Evolutionary conservation across 2,113 vertebrate species (phyloP).

Genomic region (Atrichornis clamosus): DNA sequence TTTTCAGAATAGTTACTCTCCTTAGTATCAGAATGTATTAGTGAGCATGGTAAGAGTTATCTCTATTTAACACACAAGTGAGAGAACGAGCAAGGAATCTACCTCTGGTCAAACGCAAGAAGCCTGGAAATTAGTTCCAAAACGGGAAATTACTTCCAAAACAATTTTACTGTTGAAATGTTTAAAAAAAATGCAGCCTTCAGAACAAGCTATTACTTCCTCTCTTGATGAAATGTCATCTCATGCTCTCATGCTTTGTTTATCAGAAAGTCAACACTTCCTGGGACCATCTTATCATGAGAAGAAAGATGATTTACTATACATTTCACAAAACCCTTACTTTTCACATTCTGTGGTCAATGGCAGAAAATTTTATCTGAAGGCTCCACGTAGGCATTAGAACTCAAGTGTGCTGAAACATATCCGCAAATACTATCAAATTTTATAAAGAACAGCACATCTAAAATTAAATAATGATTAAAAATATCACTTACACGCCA

Average conservation of each 20-base stretch:
- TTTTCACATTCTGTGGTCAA: neutral
- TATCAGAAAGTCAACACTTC: neutral
- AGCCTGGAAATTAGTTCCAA: neutral
- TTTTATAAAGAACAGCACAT: neutral
- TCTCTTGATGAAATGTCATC: neutral
- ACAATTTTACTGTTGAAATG: neutral
- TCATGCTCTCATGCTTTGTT: neutral
- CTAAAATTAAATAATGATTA: neutral
- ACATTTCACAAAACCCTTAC: neutral
- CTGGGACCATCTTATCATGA: neutral
- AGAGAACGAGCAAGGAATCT: neutral
- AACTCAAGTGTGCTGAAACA: neutral
- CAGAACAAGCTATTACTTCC: neutral
- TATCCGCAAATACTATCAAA: neutral
- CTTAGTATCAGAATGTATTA: neutral
- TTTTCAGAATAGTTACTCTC: neutral
- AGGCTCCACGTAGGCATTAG: neutral
- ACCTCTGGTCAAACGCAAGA: neutral
- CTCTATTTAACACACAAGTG: neutral
- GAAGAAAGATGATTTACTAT: neutral
- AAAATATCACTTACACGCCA: constrained; percentile 86
- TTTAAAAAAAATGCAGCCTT: neutral
- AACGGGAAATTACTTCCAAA: neutral
- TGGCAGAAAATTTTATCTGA: neutral
- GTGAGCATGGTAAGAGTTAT: neutral